Evolutionary conservation across 2,888 invertebrate species (phyloP).

Genomic region (Zele albiditarsus): DNA sequence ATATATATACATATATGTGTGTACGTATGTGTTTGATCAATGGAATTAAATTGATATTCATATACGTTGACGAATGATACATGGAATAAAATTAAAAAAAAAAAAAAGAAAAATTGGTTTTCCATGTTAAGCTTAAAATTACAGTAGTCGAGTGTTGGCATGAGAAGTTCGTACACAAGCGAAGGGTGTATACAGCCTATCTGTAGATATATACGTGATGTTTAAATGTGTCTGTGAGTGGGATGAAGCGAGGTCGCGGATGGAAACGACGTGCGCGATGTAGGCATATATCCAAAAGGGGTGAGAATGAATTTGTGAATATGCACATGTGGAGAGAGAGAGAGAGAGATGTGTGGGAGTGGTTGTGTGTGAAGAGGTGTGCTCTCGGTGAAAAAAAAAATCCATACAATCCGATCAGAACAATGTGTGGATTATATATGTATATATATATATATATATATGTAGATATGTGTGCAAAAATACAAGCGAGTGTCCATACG

Average conservation of each 20-base stretch:
- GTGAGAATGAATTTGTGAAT: slow-evolving; percentile 39
- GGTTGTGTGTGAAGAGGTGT: slow-evolving; percentile 54
- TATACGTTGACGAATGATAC: slow-evolving; percentile 35
- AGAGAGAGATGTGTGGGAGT: neutral
- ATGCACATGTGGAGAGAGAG: neutral
- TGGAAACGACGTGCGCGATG: slow-evolving; percentile 47
- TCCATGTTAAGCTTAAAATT: slow-evolving; percentile 66
- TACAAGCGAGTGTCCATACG: slow-evolving; percentile 64
- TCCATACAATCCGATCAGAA: slow-evolving; percentile 72
- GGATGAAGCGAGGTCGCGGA: slow-evolving; percentile 39
- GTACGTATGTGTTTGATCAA: too few species aligned
- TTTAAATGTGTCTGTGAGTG: slow-evolving; percentile 43
- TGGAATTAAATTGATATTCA: neutral
- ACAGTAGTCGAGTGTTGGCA: slow-evolving; percentile 62
- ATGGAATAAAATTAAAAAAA: slow-evolving; percentile 23
- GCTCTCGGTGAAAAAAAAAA: slow-evolving; percentile 68
- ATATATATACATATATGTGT: neutral
- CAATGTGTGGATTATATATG: slow-evolving; percentile 64
- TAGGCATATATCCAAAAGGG: slow-evolving; percentile 49
- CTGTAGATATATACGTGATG: slow-evolving; percentile 30
- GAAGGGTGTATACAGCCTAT: slow-evolving; percentile 53
- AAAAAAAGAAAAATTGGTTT: slow-evolving; percentile 60
- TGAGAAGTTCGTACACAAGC: slow-evolving; percentile 54
- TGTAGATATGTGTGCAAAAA: neutral
- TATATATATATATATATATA: neutral